Evolutionary conservation across 2,888 invertebrate genomes (phyloP).

Genomic region (Seladonia tumulorum): DNA sequence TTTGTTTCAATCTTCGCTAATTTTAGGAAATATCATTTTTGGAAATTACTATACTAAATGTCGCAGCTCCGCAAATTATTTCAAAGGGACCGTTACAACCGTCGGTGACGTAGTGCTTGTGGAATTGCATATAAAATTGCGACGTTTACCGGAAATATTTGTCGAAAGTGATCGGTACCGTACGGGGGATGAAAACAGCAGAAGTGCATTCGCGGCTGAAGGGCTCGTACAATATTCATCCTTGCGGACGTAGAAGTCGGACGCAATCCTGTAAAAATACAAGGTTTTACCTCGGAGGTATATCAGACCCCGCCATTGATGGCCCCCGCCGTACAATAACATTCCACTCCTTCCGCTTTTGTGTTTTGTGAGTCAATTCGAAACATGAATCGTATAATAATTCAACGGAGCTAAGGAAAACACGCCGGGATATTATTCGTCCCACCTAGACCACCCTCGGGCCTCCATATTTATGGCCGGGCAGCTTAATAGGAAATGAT

Average conservation of each 20-base stretch:
- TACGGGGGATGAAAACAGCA: conserved; percentile 26
- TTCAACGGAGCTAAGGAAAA: conserved; percentile 82
- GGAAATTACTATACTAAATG: no score
- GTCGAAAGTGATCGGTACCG: not conserved
- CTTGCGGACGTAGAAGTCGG: conserved; percentile 55
- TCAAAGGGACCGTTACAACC: no score
- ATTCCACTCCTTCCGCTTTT: conserved; percentile 83
- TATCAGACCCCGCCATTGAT: conserved; percentile 62
- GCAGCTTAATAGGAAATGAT: conserved; percentile 55
- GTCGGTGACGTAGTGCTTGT: no score
- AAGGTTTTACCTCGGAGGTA: conserved; percentile 77
- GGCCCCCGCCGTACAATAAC: conserved; percentile 80
- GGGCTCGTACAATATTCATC: conserved; percentile 59
- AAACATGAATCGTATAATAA: conserved; percentile 84
- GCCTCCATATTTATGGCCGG: conserved; percentile 76
- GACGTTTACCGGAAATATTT: not conserved
- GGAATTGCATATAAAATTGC: not conserved
- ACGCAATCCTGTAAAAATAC: conserved; percentile 76
- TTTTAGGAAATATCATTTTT: no score
- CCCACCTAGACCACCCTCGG: conserved; percentile 72
- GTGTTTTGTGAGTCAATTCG: conserved; percentile 84
- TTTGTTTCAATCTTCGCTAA: no score
- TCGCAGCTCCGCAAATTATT: no score
- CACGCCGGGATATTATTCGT: conserved; percentile 81
- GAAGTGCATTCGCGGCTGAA: conserved; percentile 30